These are phyloP conservation scores for Scalopus aquaticus DNA, from an alignment of 2,113 vertebrate species.

Conservation along the genomic window DNA sequence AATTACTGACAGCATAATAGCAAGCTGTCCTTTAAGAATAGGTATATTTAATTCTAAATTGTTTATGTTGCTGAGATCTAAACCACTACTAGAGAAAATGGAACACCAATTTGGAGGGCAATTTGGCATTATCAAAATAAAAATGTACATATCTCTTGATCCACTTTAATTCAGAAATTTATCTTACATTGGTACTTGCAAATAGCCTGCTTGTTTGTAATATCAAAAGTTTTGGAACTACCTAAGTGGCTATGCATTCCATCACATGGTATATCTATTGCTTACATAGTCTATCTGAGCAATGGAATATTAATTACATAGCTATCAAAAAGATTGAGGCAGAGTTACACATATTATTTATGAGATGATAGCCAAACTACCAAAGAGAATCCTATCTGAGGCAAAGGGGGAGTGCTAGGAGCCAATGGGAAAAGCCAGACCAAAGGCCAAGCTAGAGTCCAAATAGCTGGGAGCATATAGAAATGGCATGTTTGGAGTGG, in stretches of 20 bases:
- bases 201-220: background rate
- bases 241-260: background rate
- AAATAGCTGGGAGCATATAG: background rate
- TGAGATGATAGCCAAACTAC: background rate
- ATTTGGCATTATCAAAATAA: background rate
- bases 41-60: background rate
- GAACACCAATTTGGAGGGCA: background rate
- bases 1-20: conserved; percentile 18
- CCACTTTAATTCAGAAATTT: background rate
- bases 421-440: background rate
- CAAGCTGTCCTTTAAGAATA: background rate
- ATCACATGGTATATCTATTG: no score
- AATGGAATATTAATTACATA: conserved; percentile 4
- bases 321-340: background rate
- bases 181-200: background rate
- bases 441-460: background rate
- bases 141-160: background rate
- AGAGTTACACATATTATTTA: background rate
- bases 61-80: conserved; percentile 17
- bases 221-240: background rate
- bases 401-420: background rate
- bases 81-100: background rate
- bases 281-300: background rate
- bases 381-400: background rate
- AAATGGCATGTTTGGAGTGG: background rate